Evolutionary conservation across 1,140 invertebrate species (phyloP).

Genomic region (Drosophila auraria): DNA sequence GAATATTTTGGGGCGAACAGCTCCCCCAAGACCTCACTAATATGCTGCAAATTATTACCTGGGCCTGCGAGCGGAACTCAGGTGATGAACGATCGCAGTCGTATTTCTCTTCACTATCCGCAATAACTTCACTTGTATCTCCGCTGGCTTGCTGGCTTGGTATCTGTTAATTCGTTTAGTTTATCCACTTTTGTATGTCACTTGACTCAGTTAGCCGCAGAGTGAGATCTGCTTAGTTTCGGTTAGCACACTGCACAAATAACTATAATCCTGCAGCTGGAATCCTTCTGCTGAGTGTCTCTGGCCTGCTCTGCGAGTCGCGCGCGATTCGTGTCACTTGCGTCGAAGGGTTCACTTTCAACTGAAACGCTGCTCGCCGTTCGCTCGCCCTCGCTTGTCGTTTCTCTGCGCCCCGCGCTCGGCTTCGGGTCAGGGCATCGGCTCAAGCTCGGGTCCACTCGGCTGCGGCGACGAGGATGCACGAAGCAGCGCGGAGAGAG

Average conservation of each 20-base stretch:
- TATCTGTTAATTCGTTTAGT: background rate
- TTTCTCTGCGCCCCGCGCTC: constrained; percentile 29
- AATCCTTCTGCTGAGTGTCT: constrained; percentile 14
- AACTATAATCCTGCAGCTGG: constrained; percentile 15
- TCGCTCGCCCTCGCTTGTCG: constrained; percentile 50
- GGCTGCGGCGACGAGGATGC: constrained; percentile 15
- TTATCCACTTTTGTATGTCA: constrained; percentile 11
- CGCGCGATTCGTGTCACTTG: constrained; percentile 80
- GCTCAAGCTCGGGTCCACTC: constrained; percentile 4
- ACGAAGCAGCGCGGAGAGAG: constrained; percentile 6
- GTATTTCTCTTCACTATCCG: constrained; percentile 8
- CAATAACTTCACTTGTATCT: constrained; percentile 18
- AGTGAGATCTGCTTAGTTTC: constrained; percentile 2
- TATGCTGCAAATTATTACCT: constrained; percentile 58
- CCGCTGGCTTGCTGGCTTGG: background rate
- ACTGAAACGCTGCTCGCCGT: constrained; percentile 73
- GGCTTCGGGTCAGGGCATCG: constrained; percentile 44
- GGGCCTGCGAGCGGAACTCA: constrained; percentile 16
- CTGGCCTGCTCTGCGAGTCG: constrained; percentile 39
- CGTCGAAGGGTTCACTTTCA: constrained; percentile 83
- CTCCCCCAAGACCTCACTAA: constrained; percentile 40
- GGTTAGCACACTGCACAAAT: constrained; percentile 35
- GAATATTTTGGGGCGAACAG: constrained; percentile 41
- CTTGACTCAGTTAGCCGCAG: constrained; percentile 22
- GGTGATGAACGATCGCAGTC: constrained; percentile 17